Evolutionary conservation across 2,888 invertebrate genomes (phyloP).

Genomic region (Linnaemya tessellans): DNA sequence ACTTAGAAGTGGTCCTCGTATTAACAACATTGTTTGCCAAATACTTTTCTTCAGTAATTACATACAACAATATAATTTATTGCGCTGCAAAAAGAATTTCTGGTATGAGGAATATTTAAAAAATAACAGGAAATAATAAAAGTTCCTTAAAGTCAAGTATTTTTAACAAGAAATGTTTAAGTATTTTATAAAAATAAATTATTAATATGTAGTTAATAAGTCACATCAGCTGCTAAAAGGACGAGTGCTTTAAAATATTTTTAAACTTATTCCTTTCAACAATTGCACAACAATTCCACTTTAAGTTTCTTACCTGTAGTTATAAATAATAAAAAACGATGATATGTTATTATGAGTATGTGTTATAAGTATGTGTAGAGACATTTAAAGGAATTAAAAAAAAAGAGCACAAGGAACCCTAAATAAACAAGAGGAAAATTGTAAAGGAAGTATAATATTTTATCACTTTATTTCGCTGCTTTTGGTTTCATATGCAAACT

Average conservation of each 20-base stretch:
- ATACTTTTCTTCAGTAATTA: too few relatives aligned
- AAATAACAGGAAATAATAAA: too few relatives aligned
- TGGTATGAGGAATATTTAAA: too few relatives aligned
- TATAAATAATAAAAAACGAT: slow-evolving; percentile 9
- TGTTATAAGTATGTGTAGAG: background rate
- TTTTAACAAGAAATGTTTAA: background rate
- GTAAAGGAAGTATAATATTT: slow-evolving; percentile 61
- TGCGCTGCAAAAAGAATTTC: too few relatives aligned
- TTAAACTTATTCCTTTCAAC: slow-evolving; percentile 1
- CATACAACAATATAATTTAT: too few relatives aligned
- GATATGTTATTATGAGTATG: slow-evolving; percentile 2
- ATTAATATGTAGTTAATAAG: background rate
- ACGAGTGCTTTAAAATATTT: background rate
- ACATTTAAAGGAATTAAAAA: background rate
- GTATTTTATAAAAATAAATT: background rate
- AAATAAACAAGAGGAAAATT: slow-evolving; percentile 54
- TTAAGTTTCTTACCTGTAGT: slow-evolving; percentile 3
- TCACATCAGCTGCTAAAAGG: background rate
- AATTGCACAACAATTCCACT: background rate
- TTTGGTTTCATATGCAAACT: slow-evolving; percentile 66
- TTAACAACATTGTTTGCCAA: too few relatives aligned
- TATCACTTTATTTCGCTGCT: slow-evolving; percentile 54
- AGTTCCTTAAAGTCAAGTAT: background rate
- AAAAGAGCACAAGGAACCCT: background rate
- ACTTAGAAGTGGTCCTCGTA: too few relatives aligned